Conservation (phyloP, 2,113 vertebrate genomes). For the Alligator mississippiensis region DNA sequence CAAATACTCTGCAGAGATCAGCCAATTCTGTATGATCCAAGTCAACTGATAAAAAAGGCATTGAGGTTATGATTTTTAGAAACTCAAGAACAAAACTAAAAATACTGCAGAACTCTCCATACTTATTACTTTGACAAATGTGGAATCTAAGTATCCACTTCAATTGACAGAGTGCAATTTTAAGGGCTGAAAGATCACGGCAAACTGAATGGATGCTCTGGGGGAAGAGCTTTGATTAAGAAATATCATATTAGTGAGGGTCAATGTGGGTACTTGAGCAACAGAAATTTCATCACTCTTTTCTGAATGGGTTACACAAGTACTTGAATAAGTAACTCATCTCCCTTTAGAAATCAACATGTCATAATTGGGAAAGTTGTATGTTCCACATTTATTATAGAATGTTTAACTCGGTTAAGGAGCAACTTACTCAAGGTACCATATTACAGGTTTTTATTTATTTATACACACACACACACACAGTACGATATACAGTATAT, state of each 20-base stretch:
- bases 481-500: too few species aligned
- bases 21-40: background rate
- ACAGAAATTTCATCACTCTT: background rate
- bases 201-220: background rate
- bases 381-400: background rate
- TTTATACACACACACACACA: too few species aligned
- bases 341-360: background rate
- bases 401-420: background rate
- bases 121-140: background rate
- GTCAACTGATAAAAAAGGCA: background rate
- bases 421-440: background rate
- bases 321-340: background rate
- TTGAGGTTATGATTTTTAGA: background rate
- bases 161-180: background rate
- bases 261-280: background rate
- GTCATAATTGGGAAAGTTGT: background rate
- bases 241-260: accelerated
- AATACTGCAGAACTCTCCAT: background rate
- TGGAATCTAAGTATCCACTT: background rate
- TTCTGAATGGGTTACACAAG: background rate
- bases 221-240: background rate
- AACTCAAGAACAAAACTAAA: background rate
- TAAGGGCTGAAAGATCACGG: background rate
- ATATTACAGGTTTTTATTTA: too few species aligned
- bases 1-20: background rate